phyloP scores from a whole-genome alignment of 2,888 invertebrate genomes.

The Ornithoptera alexandrae region DNA sequence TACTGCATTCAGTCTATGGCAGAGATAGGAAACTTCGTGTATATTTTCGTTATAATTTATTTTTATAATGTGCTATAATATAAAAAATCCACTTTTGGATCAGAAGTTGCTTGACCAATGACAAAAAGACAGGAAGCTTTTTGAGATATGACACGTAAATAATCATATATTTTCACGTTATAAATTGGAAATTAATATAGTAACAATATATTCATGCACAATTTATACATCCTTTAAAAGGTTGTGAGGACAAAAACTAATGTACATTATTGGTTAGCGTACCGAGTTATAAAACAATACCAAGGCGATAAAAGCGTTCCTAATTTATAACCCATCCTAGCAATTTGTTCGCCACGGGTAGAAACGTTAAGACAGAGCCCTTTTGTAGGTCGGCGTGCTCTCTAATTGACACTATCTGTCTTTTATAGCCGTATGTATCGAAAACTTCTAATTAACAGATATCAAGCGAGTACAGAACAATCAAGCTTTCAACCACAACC shows the following conservation, averaged over 20 bases:
- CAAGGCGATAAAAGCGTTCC: conserved; percentile 47
- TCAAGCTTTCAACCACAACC: conserved; percentile 42
- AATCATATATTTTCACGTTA: too few relatives aligned
- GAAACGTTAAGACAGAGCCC: conserved; percentile 50
- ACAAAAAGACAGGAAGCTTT: too few relatives aligned
- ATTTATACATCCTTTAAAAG: not conserved
- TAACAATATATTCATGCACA: too few relatives aligned
- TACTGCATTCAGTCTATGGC: not conserved
- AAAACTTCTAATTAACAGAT: conserved; percentile 63
- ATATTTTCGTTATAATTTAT: too few relatives aligned
- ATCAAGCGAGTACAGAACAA: conserved; percentile 53
- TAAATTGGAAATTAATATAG: too few relatives aligned
- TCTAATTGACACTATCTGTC: conserved; percentile 69
- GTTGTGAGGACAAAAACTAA: not conserved
- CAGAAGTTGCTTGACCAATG: too few relatives aligned
- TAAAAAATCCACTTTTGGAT: too few relatives aligned
- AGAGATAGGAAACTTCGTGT: too few relatives aligned
- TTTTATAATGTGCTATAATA: too few relatives aligned
- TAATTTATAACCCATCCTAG: conserved; percentile 51
- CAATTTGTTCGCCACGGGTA: conserved; percentile 51
- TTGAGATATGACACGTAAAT: too few relatives aligned
- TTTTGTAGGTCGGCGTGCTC: conserved; percentile 37
- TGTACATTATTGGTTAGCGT: not conserved
- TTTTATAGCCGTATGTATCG: conserved; percentile 57
- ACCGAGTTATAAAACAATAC: conserved; percentile 49